Percentiles rank a stretch among this genome's conserved stretches.
These are phyloP conservation scores for Xenotilapia flavipinnis DNA, from an alignment of 2,113 vertebrate genomes.

Conservation along the genomic window DNA sequence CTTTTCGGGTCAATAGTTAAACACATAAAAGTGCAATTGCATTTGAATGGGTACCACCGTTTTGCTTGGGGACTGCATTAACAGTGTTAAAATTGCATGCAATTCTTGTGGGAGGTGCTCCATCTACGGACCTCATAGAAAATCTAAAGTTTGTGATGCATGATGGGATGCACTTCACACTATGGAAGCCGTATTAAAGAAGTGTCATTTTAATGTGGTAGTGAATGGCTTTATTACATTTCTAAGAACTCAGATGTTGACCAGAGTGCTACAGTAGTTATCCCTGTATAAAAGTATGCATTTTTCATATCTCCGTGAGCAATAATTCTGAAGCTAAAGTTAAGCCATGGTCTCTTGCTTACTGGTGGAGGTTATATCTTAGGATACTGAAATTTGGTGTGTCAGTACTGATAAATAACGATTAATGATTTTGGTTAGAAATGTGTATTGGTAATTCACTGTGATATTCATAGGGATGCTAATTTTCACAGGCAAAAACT, in stretches of 20 bases:
- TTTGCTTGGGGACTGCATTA: constrained; percentile 10
- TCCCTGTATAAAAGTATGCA: neutral
- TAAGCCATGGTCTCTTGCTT: neutral
- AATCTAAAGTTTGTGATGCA: constrained; percentile 14
- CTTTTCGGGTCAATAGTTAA: constrained; percentile 78
- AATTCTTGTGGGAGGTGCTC: constrained; percentile 24
- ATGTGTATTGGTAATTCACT: neutral
- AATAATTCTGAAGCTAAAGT: neutral
- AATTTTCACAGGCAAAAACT: neutral
- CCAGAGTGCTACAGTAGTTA: neutral
- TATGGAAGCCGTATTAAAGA: neutral
- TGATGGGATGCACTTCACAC: neutral
- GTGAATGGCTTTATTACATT: neutral
- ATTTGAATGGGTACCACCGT: constrained; percentile 58
- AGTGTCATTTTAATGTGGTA: neutral
- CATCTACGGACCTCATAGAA: constrained; percentile 45
- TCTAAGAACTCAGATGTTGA: neutral
- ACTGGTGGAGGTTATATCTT: neutral
- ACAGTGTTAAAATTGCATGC: constrained; percentile 38
- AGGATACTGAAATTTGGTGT: neutral
- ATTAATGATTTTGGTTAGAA: neutral
- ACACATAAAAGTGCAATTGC: constrained; percentile 75
- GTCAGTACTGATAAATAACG: neutral
- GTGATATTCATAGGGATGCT: neutral
- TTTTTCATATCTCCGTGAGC: neutral